Percentiles rank a stretch among this genome's conserved stretches.
phyloP scores from a whole-genome alignment of 2,113 vertebrate genomes.

The Beaufortia kweichowensis region DNA sequence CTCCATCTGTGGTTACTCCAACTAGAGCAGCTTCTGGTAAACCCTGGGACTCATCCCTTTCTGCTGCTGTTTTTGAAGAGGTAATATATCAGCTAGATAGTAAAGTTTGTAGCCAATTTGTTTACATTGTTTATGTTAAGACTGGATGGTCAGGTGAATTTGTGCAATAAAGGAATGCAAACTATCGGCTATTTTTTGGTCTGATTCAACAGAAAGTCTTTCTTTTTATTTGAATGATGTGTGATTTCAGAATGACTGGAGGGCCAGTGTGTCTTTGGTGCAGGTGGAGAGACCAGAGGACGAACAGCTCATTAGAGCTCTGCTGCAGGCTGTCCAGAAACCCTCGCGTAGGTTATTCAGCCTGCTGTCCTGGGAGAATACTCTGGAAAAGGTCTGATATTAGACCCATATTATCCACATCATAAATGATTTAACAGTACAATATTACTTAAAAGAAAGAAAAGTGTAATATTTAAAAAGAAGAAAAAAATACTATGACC shows the following conservation, averaged over 20 bases:
- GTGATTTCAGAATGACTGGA: conserved; percentile 46
- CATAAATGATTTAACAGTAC: no score
- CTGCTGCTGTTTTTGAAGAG: conserved; percentile 37
- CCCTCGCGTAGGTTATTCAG: conserved; percentile 43
- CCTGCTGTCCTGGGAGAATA: conserved; percentile 46
- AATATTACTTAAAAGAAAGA: no score
- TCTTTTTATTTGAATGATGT: neutral
- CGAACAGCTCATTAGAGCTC: conserved; percentile 22
- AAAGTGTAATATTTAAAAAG: neutral
- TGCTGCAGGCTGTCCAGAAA: conserved; percentile 33
- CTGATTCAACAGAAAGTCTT: neutral
- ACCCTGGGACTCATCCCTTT: conserved; percentile 34
- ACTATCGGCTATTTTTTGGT: no score
- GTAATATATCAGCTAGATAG: neutral
- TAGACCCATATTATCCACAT: no score
- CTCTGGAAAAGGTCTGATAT: conserved; percentile 43
- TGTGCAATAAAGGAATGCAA: no score
- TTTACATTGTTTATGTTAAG: no score
- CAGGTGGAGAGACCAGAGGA: conserved; percentile 42
- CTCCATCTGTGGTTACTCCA: conserved; percentile 3
- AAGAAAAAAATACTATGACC: neutral
- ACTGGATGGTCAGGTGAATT: no score
- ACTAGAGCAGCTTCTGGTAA: neutral
- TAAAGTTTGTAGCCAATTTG: no score
- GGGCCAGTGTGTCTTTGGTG: conserved; percentile 45